phyloP scores from a whole-genome alignment of 2,888 invertebrate species.

The Pandemis cinnamomeana region DNA sequence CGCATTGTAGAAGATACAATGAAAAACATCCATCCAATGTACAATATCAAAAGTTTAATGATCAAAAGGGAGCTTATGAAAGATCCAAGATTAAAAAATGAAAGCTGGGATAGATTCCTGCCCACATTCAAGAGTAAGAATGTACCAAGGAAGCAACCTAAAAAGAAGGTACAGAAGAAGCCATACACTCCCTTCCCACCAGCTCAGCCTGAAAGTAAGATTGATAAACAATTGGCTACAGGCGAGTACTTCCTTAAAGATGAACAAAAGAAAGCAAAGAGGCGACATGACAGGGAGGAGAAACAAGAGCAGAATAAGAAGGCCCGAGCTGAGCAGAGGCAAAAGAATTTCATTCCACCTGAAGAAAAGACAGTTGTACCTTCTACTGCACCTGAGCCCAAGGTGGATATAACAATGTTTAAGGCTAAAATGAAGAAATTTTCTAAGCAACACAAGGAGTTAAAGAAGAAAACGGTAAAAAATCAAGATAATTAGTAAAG shows the following conservation, averaged over 20 bases:
- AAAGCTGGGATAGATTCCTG: constrained; percentile 98
- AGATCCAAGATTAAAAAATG: constrained; percentile 95
- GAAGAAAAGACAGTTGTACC: constrained; percentile 79
- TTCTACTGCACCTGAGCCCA: constrained; percentile 56
- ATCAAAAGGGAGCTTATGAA: constrained; percentile 97
- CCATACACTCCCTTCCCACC: constrained; percentile 99
- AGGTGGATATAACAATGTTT: constrained; percentile 87
- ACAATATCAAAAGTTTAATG: constrained; percentile 98
- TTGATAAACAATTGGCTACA: constrained; percentile 96
- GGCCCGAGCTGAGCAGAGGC: constrained; percentile 90
- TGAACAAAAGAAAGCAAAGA: constrained; percentile 89
- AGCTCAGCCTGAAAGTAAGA: constrained; percentile 95
- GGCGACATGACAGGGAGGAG: constrained; percentile 89
- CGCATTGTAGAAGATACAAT: constrained; percentile 98
- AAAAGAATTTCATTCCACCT: constrained; percentile 93
- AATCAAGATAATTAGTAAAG: constrained; percentile 18
- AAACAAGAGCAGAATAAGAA: constrained; percentile 91
- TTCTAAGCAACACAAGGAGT: constrained; percentile 76
- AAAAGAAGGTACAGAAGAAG: constrained; percentile 94
- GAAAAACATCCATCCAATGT: constrained; percentile 99
- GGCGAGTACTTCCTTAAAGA: constrained; percentile 98
- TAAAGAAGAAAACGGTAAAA: constrained; percentile 47
- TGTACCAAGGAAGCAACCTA: constrained; percentile 94
- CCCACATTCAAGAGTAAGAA: constrained; percentile 97
- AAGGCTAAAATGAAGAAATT: constrained; percentile 91